Base-by-base conservation (phyloP, 2,888 invertebrate genomes). In the Tachina grossa region DNA sequence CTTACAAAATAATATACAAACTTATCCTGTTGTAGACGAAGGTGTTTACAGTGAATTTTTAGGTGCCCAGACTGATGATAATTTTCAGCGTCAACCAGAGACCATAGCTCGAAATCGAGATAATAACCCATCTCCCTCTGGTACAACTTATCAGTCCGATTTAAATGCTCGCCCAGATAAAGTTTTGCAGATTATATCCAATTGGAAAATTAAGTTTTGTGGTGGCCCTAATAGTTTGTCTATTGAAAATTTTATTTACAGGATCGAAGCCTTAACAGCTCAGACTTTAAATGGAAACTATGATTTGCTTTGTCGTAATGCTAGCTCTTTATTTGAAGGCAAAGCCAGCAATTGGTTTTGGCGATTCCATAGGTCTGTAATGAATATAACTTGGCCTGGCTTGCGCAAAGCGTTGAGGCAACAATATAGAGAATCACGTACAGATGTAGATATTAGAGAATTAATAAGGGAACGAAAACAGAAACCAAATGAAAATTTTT, bases 361-460 rank as follows among this genome's bases (percentile, higher is more conserved):
- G 79, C 49, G 68, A n/a, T 84, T 53, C 19, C 84, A 79, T 63
- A 74, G 51, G 9, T 69, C 84, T 39, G 78, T 79, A 1, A n/a
- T 11, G 13, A n/a, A 16, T 41, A 51, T 84, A 10, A 45, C 53
- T 10, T 84, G 79, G 84, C 41, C 55, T 9, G 65, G 61, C 4
- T 47, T 84, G 13, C 78, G 83, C 39, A 53, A 43, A 1, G 83
- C 77, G 1, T 53, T 83, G 47, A 19, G 74, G 6, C 43, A 68
- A 6, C 72, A 83, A 43, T 83, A 71, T 31, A 6, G 55, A 4
- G 55, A 76, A 10, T 76, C 76, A 19, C 8, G 76, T 1, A 65
- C 65, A 1, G 65, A 76, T 55, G 43, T 76, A 0, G 76, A 76
- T 22, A 51, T 76, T 10, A 5, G 53, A 4, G 65, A 76, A 41